A percentile compares a stretch with the other conserved stretches of the same genome.
phyloP scores from a whole-genome alignment of 23 tunicate genomes.

The Ascidia mentula region DNA sequence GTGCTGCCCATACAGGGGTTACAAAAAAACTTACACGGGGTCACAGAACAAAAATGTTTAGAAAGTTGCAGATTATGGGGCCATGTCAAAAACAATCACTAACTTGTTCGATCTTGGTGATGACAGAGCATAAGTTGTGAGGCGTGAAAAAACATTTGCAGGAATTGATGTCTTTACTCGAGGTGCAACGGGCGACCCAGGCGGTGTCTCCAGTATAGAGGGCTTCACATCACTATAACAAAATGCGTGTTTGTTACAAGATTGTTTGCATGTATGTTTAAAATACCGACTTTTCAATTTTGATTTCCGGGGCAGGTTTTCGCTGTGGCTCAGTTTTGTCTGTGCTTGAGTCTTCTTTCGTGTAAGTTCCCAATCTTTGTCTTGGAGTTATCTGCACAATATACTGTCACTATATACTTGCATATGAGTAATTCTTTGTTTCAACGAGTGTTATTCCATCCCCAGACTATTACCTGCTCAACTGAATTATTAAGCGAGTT shows the following conservation, averaged over 20 bases:
- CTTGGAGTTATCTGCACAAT: not conserved
- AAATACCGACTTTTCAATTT: too few species aligned
- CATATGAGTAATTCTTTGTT: not conserved
- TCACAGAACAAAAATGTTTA: too few species aligned
- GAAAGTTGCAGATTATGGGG: too few species aligned
- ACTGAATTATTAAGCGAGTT: not conserved
- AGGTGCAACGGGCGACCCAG: conserved; percentile 33
- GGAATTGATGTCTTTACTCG: conserved; percentile 26
- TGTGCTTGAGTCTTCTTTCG: not conserved
- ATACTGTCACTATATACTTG: too few species aligned
- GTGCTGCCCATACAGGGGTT: too few species aligned
- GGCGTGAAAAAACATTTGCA: conserved; percentile 63
- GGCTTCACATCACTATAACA: not conserved
- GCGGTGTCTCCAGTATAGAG: conserved; percentile 16
- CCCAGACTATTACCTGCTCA: too few species aligned
- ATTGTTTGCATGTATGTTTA: too few species aligned
- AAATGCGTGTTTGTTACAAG: too few species aligned
- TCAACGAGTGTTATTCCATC: too few species aligned
- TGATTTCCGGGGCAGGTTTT: too few species aligned
- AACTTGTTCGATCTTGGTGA: conserved; percentile 77
- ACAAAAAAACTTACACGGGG: too few species aligned
- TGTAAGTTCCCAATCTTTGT: not conserved
- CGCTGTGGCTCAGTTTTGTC: not conserved
- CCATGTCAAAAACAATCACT: conserved; percentile 11
- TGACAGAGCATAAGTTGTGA: conserved; percentile 55